Base-by-base conservation (phyloP, 2,113 vertebrate species). In the Brachyhypopomus occidentalis region DNA sequence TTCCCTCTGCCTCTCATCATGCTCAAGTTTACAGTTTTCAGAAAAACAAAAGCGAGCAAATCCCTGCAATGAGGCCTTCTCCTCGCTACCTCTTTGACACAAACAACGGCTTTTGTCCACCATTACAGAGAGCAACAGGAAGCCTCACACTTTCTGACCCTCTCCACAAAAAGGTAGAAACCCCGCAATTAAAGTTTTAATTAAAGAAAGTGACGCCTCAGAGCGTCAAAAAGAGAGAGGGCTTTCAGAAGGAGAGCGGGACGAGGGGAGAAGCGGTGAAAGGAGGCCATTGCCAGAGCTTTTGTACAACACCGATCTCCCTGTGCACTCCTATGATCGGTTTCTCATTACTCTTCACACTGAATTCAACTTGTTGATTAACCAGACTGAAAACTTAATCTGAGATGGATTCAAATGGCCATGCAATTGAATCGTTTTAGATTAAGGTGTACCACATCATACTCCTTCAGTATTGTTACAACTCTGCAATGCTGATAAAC, bases 321-420 rank as follows among this genome's bases (percentile, higher is more conserved):
- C 80, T 64, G 87, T 88, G 89, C 89, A 88, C 88, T 86, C 87
- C 89, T 87, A 85, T 88, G 89, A 91, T 88, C 90, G 90, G 89
- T 91, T 91, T 91, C 93, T 93, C 91, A 93, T 93, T 93, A 93
- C 90, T 82, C 48, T 66, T 80, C 64, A 69, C 88, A 86, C 89
- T 92, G 87, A 89, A 92, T 94, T 90, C 89, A 91, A 91, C 90
- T 88, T 90, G 91, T 94, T 92, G 90, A 93, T 94, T 91, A 92
- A 91, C 90, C 88, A 77, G 74, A 74, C 87, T 90, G 85, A 90
- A 90, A 92, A 93, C 79, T 80, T 48, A 84, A 92, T 84, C 84
- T 86, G 78, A 72, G 6, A 56, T 77, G 25, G 80, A 86, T 84
- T 84, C 81, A 72, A 86, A 85, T 52, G 22, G 67, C 80, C 84